phyloP scores from a whole-genome alignment of 2,888 invertebrate species.

The Synergus itoensis region DNA sequence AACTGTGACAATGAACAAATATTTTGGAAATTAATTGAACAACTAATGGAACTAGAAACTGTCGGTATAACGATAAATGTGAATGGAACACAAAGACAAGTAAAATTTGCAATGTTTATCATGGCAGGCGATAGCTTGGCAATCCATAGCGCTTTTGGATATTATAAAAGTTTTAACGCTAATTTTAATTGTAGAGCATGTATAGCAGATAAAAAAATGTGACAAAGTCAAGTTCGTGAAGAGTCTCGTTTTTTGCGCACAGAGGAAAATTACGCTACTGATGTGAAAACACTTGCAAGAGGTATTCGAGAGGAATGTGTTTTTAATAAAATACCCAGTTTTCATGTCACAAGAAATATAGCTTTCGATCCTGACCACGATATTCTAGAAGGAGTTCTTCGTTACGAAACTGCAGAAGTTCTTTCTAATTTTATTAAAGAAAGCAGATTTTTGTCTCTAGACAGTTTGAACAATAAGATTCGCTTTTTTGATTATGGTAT shows the following conservation, averaged over 20 bases:
- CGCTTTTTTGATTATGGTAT: constrained; percentile 48
- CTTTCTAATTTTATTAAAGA: constrained; percentile 46
- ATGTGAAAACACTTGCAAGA: neutral
- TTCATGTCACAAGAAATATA: constrained; percentile 50
- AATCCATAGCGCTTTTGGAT: constrained; percentile 42
- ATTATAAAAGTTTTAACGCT: constrained; percentile 50
- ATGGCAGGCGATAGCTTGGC: neutral
- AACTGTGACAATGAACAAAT: constrained; percentile 48
- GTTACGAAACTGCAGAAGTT: constrained; percentile 50
- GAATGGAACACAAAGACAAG: neutral
- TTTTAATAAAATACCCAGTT: constrained; percentile 52
- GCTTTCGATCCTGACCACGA: constrained; percentile 53
- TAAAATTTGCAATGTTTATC: neutral
- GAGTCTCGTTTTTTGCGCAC: neutral
- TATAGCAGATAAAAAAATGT: constrained; percentile 41
- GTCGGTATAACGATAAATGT: constrained; percentile 45
- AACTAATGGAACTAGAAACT: constrained; percentile 49
- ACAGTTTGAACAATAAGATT: constrained; percentile 51
- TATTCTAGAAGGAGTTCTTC: constrained; percentile 53
- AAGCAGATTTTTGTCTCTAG: constrained; percentile 47
- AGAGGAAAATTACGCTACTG: neutral
- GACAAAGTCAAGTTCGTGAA: constrained; percentile 16
- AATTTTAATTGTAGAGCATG: constrained; percentile 50
- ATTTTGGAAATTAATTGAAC: constrained; percentile 48
- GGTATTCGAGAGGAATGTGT: constrained; percentile 50